phyloP scores from a whole-genome alignment of 2,797 vertebrate species.

The Tarsius wallacei region DNA sequence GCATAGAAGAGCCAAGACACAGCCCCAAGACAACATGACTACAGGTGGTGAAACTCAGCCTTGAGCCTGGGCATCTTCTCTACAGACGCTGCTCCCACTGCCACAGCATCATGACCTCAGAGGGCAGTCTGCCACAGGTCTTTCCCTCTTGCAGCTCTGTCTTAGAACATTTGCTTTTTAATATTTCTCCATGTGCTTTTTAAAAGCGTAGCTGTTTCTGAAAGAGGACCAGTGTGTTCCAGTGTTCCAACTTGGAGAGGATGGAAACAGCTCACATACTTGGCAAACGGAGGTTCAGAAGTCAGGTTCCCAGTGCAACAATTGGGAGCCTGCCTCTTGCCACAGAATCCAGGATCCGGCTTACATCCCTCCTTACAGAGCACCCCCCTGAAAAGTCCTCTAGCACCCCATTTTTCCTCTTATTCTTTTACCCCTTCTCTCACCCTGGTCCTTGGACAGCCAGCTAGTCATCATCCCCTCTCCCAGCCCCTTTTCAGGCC shows the following conservation, averaged over 20 bases:
- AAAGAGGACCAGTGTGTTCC: not conserved
- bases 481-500: no score
- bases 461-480: not conserved
- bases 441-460: not conserved
- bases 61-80: not conserved
- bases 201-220: not conserved
- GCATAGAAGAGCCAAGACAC: not conserved
- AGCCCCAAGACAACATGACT: not conserved
- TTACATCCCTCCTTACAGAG: rapidly evolving
- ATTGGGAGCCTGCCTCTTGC: not conserved
- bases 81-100: no score
- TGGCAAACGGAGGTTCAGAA: no score
- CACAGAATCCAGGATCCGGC: not conserved
- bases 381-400: not conserved
- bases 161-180: not conserved
- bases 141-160: not conserved
- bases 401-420: rapidly evolving
- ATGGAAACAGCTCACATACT: not conserved
- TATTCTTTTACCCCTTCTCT: not conserved
- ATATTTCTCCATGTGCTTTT: not conserved
- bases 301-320: not conserved
- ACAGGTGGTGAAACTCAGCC: not conserved
- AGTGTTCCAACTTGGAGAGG: not conserved
- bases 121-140: not conserved
- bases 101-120: no score